Conservation (phyloP, 1,140 invertebrate species). For the Caenorhabditis elegans region WBcel235 BX284602.5:9051001-9051500, state of each 20-base stretch:
- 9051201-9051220: not conserved
- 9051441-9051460: not conserved
- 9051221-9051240: not conserved
- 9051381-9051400: not conserved
- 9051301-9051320: not conserved
- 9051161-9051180: not conserved
- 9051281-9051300: conserved; percentile 16
- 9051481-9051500: not conserved
- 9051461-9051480: not conserved
- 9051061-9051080: not conserved
- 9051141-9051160: conserved; percentile 13
- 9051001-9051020: not conserved
- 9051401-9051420: not conserved
- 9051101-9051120: conserved; percentile 1
- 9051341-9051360: not conserved
- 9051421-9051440: not conserved
- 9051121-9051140: conserved; percentile 1
- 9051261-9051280: conserved; percentile 14
- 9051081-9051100: not conserved
- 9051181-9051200: not conserved
- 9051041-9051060: conserved; percentile 9
- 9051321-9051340: not conserved
- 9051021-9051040: conserved; percentile 5
- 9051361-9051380: not conserved
- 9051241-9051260: not conserved